Percentiles rank a stretch among this genome's conserved stretches.
phyloP scores from a whole-genome alignment of 2,888 invertebrate species.

The Drosophila neotestacea region DNA sequence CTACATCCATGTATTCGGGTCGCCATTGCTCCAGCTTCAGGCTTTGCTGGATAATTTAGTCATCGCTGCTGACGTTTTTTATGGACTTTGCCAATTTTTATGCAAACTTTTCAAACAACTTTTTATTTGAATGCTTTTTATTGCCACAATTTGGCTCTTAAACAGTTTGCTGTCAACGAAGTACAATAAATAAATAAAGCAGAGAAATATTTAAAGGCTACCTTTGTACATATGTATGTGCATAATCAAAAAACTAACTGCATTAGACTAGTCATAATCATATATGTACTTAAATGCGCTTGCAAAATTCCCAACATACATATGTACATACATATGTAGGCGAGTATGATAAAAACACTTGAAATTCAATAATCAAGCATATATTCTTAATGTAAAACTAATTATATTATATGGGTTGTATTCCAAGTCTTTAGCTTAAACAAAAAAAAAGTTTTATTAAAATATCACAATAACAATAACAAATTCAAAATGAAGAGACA shows the following conservation, averaged over 20 bases:
- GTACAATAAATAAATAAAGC: no score
- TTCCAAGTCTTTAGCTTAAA: slow-evolving; percentile 20
- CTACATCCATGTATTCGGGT: background rate
- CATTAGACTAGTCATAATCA: no score
- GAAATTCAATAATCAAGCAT: slow-evolving; percentile 39
- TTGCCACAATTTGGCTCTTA: no score
- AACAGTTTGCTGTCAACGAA: no score
- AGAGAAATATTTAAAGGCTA: no score
- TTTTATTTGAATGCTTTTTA: background rate
- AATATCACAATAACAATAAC: background rate
- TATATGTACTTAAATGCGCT: no score
- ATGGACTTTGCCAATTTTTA: background rate
- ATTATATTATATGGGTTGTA: slow-evolving; percentile 44
- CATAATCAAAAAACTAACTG: no score
- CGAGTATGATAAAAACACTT: slow-evolving; percentile 17
- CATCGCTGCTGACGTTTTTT: background rate
- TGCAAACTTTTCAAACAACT: no score
- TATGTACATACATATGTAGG: slow-evolving; percentile 12
- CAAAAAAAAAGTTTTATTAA: slow-evolving; percentile 10
- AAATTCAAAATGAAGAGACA: slow-evolving; percentile 41
- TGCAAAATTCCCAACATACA: background rate
- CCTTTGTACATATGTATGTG: no score
- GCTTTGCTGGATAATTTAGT: background rate
- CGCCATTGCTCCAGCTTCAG: background rate
- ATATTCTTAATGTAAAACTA: slow-evolving; percentile 37